Conservation (phyloP, 2,888 invertebrate species). For the Lagria hirta region DNA sequence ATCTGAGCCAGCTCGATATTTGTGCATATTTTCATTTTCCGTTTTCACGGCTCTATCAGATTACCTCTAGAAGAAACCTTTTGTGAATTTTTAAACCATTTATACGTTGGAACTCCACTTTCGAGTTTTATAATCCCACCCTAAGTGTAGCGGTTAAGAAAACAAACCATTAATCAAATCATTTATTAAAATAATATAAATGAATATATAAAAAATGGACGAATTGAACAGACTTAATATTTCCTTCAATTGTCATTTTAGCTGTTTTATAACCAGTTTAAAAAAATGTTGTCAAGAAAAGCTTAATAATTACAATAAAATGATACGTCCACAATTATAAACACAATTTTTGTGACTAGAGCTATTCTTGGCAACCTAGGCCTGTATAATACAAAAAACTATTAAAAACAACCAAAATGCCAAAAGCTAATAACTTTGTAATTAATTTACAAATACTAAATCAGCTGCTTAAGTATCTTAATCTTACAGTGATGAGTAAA, state of each 20-base stretch:
- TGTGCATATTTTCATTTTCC: too few relatives aligned
- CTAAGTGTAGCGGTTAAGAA: too few relatives aligned
- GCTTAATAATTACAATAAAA: slow-evolving; percentile 3
- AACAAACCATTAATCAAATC: slow-evolving; percentile 5
- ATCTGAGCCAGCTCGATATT: too few relatives aligned
- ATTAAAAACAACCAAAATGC: too few relatives aligned
- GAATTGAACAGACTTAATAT: slow-evolving; percentile 22
- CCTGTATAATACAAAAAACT: slow-evolving; percentile 5
- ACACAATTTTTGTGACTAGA: slow-evolving; percentile 19
- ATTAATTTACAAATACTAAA: too few relatives aligned
- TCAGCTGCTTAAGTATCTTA: too few relatives aligned
- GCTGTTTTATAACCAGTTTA: background rate
- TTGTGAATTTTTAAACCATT: too few relatives aligned
- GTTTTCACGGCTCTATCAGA: too few relatives aligned
- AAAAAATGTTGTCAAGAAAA: slow-evolving; percentile 8
- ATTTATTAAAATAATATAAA: slow-evolving; percentile 7
- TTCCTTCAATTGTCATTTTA: background rate
- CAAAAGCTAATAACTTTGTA: too few relatives aligned
- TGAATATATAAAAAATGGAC: slow-evolving; percentile 16
- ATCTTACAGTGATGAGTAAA: slow-evolving; percentile 10
- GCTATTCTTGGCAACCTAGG: slow-evolving; percentile 11
- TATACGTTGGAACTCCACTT: too few relatives aligned
- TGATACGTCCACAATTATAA: background rate
- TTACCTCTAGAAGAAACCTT: too few relatives aligned
- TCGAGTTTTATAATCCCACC: too few relatives aligned